Conservation (phyloP, 2,888 invertebrate species). For the Pediacus dermestoides region DNA sequence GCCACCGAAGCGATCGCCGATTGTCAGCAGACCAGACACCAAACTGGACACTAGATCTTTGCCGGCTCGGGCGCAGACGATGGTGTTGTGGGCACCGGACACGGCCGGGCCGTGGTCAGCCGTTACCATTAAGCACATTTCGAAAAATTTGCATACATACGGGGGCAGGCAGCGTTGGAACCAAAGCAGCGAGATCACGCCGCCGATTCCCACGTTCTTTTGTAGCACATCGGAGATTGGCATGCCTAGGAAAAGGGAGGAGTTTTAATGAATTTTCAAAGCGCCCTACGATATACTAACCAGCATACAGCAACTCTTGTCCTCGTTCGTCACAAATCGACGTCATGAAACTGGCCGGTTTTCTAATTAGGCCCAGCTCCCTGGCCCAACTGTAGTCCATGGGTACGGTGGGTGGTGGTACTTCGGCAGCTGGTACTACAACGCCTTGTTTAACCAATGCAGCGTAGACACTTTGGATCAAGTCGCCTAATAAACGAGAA, state of each 20-base stretch:
- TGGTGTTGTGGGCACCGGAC: conserved; percentile 97
- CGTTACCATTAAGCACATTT: conserved; percentile 98
- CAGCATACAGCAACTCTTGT: conserved; percentile 94
- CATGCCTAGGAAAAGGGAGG: conserved; percentile 60
- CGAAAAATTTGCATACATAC: conserved; percentile 95
- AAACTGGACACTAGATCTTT: conserved; percentile 95
- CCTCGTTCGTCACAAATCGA: conserved; percentile 99
- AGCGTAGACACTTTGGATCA: conserved; percentile 71
- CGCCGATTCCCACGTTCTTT: conserved; percentile 94
- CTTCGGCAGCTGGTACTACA: conserved; percentile 84
- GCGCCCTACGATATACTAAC: conserved; percentile 55
- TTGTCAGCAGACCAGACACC: conserved; percentile 95
- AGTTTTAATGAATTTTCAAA: conserved; percentile 5
- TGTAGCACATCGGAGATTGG: conserved; percentile 85
- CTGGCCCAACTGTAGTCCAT: conserved; percentile 99
- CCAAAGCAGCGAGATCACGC: conserved; percentile 95
- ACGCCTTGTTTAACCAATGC: conserved; percentile 75
- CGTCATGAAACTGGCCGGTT: conserved; percentile 99
- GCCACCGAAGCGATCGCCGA: conserved; percentile 98
- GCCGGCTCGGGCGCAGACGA: conserved; percentile 97
- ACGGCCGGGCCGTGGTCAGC: conserved; percentile 99
- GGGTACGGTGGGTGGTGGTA: conserved; percentile 98
- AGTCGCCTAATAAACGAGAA: conserved; percentile 59
- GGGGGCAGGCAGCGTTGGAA: conserved; percentile 95
- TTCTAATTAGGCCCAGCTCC: conserved; percentile 95